Base-by-base conservation (phyloP, 2,888 invertebrate genomes). In the Arctia plantaginis region DNA sequence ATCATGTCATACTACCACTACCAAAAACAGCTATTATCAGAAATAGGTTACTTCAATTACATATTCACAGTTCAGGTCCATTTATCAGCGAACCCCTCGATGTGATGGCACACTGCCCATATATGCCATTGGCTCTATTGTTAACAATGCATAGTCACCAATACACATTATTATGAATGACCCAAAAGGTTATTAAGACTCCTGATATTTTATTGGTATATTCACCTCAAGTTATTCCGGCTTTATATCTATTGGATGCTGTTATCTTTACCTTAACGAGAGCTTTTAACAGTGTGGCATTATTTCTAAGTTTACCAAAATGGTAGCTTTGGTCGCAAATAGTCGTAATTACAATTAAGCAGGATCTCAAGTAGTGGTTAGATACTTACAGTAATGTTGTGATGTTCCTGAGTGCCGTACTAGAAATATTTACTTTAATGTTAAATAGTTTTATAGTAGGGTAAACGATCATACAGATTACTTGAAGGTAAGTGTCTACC, bases 51-150 rank as follows among this genome's bases (percentile, higher is more conserved):
- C 47, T 65, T 47, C 35, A 69, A 27, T 30, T 62, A 72, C 33
- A 27, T 55, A 72, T 41, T 59, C 44, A 47, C 47, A 35, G 47
- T 47, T 64, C 47, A 51, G 44, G 47, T 69, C 30, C 69, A 69
- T 73, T 73, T 68, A 69, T 69, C 64, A 67, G 51, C 62, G 51
- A 69, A 73, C 68, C 72, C 62, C 27, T 65, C 72, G 18, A 33
- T 8, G n/a, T 27, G 66, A 39, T 64, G 73, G 68, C 51, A 69
- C 62, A 51, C 64, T 73, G 68, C 68, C 73, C 73, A 51, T 47
- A 39, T 39, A 44, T 62, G 62, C 62, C 30, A 8, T 62, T 62
- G 39, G 23, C 15, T 39, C n/a, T 55, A 66, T 55, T 39, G 41
- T 44, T 20, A 41, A 64, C 70, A 71, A 30, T 67, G 72, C 67